Percentiles rank a stretch among this genome's conserved stretches.
Conservation (phyloP, 2,888 invertebrate genomes). For the Oscheius myriophilus region DNA sequence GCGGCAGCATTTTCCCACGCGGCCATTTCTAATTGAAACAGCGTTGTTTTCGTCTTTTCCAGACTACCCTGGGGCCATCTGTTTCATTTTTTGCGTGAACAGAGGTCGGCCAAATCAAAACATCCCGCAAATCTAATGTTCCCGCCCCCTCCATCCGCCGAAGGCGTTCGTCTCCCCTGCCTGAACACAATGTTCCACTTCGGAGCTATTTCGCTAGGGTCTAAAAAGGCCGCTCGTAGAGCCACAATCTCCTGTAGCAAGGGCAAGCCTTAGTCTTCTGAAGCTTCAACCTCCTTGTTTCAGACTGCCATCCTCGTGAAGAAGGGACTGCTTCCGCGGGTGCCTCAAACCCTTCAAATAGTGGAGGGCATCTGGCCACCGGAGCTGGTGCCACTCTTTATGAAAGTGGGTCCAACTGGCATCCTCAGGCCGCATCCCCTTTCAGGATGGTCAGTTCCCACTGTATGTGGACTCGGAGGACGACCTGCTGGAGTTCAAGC, state of each 20-base stretch:
- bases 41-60: background rate
- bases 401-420: conserved; percentile 47
- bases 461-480: conserved; percentile 65
- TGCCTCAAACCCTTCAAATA: conserved; percentile 66
- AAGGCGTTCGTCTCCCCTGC: background rate
- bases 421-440: background rate
- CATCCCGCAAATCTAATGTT: conserved; percentile 21
- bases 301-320: conserved; percentile 68
- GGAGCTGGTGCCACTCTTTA: conserved; percentile 65
- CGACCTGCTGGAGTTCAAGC: conserved; percentile 37
- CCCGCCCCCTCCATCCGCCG: background rate
- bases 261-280: background rate
- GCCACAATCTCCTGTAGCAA: background rate
- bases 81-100: background rate
- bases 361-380: conserved; percentile 67
- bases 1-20: no score
- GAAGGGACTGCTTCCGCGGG: conserved; percentile 60
- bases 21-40: background rate
- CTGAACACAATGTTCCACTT: conserved; percentile 15
- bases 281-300: conserved; percentile 7
- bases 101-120: conserved; percentile 9
- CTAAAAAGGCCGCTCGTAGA: background rate
- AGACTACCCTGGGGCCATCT: background rate
- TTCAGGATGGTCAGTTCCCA: conserved; percentile 64
- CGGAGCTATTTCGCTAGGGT: conserved; percentile 10